Evolutionary conservation across 2,797 vertebrate species (phyloP).

Genomic region (Syndactyla subalaris): DNA sequence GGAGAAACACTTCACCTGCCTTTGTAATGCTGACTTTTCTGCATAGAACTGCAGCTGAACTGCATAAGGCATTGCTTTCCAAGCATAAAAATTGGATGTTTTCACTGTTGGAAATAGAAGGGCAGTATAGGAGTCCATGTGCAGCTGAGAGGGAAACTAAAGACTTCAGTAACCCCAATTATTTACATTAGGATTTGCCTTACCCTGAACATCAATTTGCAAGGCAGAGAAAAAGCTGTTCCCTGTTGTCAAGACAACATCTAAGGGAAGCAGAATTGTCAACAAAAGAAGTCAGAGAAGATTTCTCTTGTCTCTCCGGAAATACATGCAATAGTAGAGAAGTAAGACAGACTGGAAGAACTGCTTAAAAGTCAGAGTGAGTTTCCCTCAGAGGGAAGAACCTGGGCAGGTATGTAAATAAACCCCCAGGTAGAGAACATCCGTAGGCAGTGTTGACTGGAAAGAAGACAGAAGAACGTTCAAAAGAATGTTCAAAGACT

Average conservation of each 20-base stretch:
- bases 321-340: not conserved
- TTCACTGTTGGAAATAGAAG: not conserved
- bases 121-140: not conserved
- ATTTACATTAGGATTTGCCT: slow-evolving; percentile 14
- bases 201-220: not conserved
- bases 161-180: not conserved
- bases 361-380: not conserved
- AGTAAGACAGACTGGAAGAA: not conserved
- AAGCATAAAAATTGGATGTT: not conserved
- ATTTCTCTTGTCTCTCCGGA: not conserved
- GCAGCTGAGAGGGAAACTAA: not conserved
- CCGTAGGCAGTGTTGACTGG: not conserved
- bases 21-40: not conserved
- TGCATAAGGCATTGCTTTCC: not conserved
- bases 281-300: not conserved
- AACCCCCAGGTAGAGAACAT: not conserved
- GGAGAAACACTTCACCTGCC: not conserved
- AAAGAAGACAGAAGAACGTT: not conserved
- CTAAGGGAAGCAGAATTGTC: not conserved
- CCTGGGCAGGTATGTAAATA: not conserved
- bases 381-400: not conserved
- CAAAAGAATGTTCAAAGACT: slow-evolving; percentile 1
- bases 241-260: not conserved
- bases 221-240: not conserved
- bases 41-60: not conserved